Base-by-base conservation (phyloP, 2,797 vertebrate species). In the Falco cherrug region DNA sequence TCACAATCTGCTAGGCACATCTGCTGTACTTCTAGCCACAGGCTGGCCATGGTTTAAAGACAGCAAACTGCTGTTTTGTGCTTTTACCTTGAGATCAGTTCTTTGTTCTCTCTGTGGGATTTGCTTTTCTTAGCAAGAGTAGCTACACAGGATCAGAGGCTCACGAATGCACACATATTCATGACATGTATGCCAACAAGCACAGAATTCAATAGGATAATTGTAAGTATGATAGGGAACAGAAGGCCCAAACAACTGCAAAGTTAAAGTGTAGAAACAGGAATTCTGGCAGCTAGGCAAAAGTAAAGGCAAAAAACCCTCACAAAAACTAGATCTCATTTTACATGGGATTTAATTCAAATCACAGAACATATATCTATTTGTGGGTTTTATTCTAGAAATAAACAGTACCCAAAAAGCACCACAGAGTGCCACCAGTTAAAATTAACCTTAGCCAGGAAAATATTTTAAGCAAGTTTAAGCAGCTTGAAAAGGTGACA, bases 101-200 rank as follows among this genome's bases (percentile, higher is more conserved):
- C 57, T 65, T 73, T 4, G 0, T 26, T 54, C 39, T 35, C 13
- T 45, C 37, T 19, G 17, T 3, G 31, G 15, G 9, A 76, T 39
- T 78, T 79, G 5, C 13, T 59, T 48, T 10, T 41, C 7, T 29
- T 77, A 41, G n/a, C 11, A 61, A 48, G 41, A 53, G 20, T 21
- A 50, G 9, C 26, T 48, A 14, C 20, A 43, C 8, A 31, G 28
- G 17, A 10, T 54, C 17, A 60, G 31, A 59, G 39, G 16, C 16
- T 81, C 21, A 50, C 28, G 13, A 4, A 3, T 20, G 6, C 9
- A 18, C 29, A n/a, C 5, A 6, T n/a, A n/a, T 2, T 1, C 6
- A 8, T 12, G 8, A 17, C 13, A 12, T 0, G 0, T 41, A 14
- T 28, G 39, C 8, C 4, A 2, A 39, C 7, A 16, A 8, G 8